Conservation (phyloP, 2,888 invertebrate genomes). For the Epirrita christyi region DNA sequence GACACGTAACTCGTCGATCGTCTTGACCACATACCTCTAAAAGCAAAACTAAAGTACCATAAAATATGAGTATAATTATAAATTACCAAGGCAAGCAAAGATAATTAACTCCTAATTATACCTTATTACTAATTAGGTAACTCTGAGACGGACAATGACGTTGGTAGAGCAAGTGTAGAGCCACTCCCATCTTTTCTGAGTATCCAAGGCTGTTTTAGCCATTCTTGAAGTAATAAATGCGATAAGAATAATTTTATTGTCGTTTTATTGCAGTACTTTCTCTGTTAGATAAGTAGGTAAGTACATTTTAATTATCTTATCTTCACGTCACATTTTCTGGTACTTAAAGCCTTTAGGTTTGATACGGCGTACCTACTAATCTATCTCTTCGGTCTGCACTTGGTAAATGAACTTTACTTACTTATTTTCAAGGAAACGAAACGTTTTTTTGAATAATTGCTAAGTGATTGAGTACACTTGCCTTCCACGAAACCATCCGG, state of each 20-base stretch:
- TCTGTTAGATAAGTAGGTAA: too few species aligned
- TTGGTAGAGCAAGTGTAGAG: background rate
- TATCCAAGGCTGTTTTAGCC: background rate
- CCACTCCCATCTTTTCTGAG: constrained; percentile 11
- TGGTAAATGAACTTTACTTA: background rate
- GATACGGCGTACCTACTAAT: too few species aligned
- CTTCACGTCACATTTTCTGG: too few species aligned
- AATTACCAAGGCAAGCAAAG: too few species aligned
- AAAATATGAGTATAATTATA: background rate
- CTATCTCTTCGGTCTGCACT: background rate
- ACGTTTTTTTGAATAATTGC: constrained; percentile 31
- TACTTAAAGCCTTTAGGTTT: too few species aligned
- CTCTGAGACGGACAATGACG: constrained; percentile 1
- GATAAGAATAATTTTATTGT: background rate
- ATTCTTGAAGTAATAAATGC: background rate
- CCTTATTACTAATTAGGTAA: background rate
- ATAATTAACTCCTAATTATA: too few species aligned
- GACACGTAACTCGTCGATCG: constrained; percentile 67
- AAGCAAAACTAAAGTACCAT: constrained; percentile 8
- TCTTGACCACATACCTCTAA: constrained; percentile 35
- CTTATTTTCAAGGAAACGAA: constrained; percentile 12
- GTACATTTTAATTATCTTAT: too few species aligned
- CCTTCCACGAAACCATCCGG: constrained; percentile 32
- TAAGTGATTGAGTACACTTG: constrained; percentile 40
- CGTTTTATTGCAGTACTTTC: background rate